Base-by-base conservation (phyloP, 1,140 invertebrate genomes). In the Apis florea region DNA sequence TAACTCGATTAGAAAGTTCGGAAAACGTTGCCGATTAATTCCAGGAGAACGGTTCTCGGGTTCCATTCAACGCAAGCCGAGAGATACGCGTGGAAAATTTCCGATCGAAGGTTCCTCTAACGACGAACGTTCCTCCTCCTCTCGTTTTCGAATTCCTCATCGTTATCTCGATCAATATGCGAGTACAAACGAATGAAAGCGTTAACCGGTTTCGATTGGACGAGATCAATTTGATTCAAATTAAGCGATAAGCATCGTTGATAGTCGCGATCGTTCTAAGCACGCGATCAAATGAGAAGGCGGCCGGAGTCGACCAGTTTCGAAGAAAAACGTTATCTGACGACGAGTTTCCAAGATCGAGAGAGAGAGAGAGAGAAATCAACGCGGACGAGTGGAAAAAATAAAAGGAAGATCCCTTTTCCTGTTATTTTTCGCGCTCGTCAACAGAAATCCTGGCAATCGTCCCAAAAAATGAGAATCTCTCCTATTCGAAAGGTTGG, bases 351-450 rank as follows among this genome's bases (percentile, higher is more conserved):
- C 83, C 74, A 80, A 69, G 63, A n/a, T n/a, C 26, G 59, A 75
- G 64, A 47, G 40, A 58, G 63, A 67, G 15, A 15, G 6, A 40
- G 31, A 47, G 67, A 11, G 31, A 21, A 47, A 56, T n/a, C n/a
- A n/a, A n/a, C n/a, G 24, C 5, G 21, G 24, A 47, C 10, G 17
- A 31, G 19, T 26, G 26, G 47, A 40, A 82, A 71, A 31, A 75
- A 66, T 73, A 77, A 84, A 89, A 90, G 31, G 6, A 40, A 40
- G 31, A 5, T 40, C 31, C 5, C 79, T 91, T 90, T 84, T 70
- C 68, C 89, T 83, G 89, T 90, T 85, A 88, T 90, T 88, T 89
- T 86, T 88, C 85, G 80, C 88, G 82, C 90, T 91, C 88, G 89
- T 90, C 88, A 89, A 91, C 85, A 89, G 86, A 88, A 88, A 87